Conservation (phyloP, 2,888 invertebrate species). For the Portevinia maculata region DNA sequence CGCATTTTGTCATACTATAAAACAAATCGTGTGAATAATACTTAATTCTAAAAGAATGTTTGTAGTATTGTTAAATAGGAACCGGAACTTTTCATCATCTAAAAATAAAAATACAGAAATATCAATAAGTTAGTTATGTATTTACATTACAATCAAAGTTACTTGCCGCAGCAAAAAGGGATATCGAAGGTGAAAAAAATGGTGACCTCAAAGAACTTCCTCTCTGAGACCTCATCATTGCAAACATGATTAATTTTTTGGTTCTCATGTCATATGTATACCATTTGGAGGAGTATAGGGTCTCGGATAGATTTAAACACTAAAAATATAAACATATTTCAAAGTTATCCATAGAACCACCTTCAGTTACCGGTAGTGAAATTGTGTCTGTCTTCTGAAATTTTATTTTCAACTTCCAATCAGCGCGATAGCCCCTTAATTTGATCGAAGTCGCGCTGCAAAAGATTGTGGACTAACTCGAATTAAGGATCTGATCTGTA, state of each 20-base stretch:
- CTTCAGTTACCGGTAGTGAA: too few species aligned
- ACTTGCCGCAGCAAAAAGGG: slow-evolving; percentile 33
- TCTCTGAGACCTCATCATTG: slow-evolving; percentile 37
- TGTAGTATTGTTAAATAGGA: slow-evolving; percentile 41
- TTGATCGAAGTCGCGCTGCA: too few species aligned
- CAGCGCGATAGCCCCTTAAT: too few species aligned
- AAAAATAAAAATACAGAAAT: neutral
- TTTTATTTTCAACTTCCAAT: too few species aligned
- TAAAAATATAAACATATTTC: neutral
- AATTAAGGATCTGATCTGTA: too few species aligned
- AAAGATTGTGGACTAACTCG: too few species aligned
- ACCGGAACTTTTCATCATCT: slow-evolving; percentile 50
- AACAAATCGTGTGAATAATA: too few species aligned
- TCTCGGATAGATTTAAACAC: slow-evolving; percentile 14
- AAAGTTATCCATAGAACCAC: too few species aligned
- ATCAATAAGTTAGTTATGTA: neutral
- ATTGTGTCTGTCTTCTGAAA: too few species aligned
- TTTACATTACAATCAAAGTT: too few species aligned
- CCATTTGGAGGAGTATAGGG: slow-evolving; percentile 52
- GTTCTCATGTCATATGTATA: slow-evolving; percentile 25
- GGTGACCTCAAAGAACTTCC: slow-evolving; percentile 32
- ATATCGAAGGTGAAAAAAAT: slow-evolving; percentile 48
- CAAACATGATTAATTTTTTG: slow-evolving; percentile 11
- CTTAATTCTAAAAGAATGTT: slow-evolving; percentile 14
- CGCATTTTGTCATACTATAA: too few species aligned